Evolutionary conservation across 2,797 vertebrate species (phyloP).

Genomic region (Sebastiscus albofasciatus): DNA sequence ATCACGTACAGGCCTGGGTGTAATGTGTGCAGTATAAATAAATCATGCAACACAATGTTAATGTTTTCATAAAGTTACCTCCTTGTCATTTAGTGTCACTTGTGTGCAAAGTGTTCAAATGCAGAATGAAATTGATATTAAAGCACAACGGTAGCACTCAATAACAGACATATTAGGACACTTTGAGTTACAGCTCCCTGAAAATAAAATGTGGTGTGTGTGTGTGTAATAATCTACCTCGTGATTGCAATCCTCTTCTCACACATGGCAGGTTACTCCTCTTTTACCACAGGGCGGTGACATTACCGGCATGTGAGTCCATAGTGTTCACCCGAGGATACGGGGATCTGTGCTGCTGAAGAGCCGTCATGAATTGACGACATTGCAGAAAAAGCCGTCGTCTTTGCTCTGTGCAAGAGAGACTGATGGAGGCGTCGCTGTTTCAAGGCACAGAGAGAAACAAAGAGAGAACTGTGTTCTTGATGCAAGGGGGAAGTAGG

Average conservation of each 20-base stretch:
- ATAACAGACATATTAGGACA: not conserved
- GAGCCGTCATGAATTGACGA: not conserved
- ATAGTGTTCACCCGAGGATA: not conserved
- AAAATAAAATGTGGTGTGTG: not conserved
- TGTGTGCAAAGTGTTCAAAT: not conserved
- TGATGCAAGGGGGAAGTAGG: not conserved
- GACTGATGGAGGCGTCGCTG: not conserved
- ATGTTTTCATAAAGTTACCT: not conserved
- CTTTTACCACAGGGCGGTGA: not conserved
- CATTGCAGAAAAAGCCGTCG: not conserved
- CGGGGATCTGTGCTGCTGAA: not conserved
- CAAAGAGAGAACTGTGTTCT: not conserved
- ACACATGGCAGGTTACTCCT: conserved; percentile 2
- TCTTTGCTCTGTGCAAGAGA: not conserved
- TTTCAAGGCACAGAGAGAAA: not conserved
- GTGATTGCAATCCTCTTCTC: not conserved
- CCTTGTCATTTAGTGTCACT: not conserved
- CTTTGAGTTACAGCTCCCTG: not conserved
- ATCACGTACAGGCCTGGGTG: too few relatives aligned
- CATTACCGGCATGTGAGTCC: not conserved
- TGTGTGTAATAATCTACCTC: not conserved
- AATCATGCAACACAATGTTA: not conserved
- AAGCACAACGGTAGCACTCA: not conserved
- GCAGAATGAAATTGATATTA: not conserved
- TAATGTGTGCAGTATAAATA: not conserved